Evolutionary conservation across 2,113 vertebrate genomes (phyloP).

Genomic region (Salvator merianae): DNA sequence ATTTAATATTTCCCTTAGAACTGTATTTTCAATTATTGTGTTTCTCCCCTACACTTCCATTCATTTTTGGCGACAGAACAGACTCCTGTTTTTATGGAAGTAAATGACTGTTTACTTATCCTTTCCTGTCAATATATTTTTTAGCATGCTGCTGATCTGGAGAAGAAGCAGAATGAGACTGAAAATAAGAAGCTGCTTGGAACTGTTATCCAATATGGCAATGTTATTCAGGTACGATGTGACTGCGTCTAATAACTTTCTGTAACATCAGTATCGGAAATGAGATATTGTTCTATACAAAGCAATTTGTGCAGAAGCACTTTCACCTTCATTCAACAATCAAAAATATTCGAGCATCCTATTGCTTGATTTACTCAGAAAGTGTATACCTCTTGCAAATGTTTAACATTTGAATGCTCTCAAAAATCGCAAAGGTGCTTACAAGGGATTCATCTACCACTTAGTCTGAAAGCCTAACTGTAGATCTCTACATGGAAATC

Average conservation of each 20-base stretch:
- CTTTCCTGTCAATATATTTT: constrained; percentile 1
- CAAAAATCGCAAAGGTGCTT: neutral
- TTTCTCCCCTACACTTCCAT: neutral
- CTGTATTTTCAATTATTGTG: too few species aligned
- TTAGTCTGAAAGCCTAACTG: neutral
- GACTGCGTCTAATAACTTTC: neutral
- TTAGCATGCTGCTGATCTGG: constrained; percentile 95
- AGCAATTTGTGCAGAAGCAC: neutral
- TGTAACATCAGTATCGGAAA: neutral
- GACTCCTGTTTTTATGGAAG: neutral
- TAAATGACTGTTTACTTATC: accelerated
- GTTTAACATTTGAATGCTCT: neutral
- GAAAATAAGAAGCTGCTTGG: constrained; percentile 97
- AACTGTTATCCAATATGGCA: constrained; percentile 94
- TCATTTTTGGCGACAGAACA: neutral
- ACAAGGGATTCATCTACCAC: neutral
- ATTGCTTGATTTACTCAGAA: neutral
- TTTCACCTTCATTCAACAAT: neutral
- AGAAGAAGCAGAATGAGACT: constrained; percentile 98
- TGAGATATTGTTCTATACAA: neutral
- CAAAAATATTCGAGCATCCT: neutral
- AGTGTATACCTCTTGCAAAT: neutral
- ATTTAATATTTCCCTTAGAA: too few species aligned
- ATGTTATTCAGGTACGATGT: constrained; percentile 90
- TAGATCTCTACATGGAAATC: neutral